These are phyloP conservation scores for Xanthorhoe spadicearia DNA, from an alignment of 2,888 invertebrate genomes.

Conservation along the genomic window DNA sequence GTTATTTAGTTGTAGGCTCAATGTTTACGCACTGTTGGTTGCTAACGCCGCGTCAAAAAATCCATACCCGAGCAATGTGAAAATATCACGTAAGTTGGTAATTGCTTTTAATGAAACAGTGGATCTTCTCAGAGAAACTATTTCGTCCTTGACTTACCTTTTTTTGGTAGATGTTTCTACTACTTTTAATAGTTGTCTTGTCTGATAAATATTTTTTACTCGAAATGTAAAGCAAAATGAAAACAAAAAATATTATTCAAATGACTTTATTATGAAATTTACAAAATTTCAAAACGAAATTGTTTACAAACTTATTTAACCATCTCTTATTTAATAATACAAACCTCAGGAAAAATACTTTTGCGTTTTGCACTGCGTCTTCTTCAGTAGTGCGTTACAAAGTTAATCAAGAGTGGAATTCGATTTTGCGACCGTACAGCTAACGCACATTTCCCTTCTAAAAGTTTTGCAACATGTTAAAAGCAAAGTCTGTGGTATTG, in stretches of 20 bases:
- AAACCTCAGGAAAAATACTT: background rate
- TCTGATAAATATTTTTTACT: too few species aligned
- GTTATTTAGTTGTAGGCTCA: slow-evolving; percentile 50
- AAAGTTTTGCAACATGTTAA: slow-evolving; percentile 20
- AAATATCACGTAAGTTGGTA: too few species aligned
- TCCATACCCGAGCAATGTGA: background rate
- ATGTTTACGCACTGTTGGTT: slow-evolving; percentile 34
- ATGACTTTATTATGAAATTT: too few species aligned
- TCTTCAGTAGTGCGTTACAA: slow-evolving; percentile 34
- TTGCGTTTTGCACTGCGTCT: background rate
- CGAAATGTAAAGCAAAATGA: too few species aligned
- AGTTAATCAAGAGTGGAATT: slow-evolving; percentile 45
- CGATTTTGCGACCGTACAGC: slow-evolving; percentile 36
- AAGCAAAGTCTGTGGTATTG: slow-evolving; percentile 1
- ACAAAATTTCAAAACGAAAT: background rate
- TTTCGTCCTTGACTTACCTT: too few species aligned
- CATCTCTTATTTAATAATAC: too few species aligned
- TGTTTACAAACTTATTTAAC: background rate
- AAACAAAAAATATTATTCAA: too few species aligned
- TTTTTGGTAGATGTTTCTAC: too few species aligned
- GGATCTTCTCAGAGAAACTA: too few species aligned
- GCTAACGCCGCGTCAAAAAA: background rate
- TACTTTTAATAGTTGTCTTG: too few species aligned
- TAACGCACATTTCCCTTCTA: slow-evolving; percentile 17
- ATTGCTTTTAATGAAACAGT: too few species aligned